A percentile compares a stretch with the other conserved stretches of the same genome.
phyloP scores from a whole-genome alignment of 1,140 invertebrate genomes.

The Heliconius eleuchia region DNA sequence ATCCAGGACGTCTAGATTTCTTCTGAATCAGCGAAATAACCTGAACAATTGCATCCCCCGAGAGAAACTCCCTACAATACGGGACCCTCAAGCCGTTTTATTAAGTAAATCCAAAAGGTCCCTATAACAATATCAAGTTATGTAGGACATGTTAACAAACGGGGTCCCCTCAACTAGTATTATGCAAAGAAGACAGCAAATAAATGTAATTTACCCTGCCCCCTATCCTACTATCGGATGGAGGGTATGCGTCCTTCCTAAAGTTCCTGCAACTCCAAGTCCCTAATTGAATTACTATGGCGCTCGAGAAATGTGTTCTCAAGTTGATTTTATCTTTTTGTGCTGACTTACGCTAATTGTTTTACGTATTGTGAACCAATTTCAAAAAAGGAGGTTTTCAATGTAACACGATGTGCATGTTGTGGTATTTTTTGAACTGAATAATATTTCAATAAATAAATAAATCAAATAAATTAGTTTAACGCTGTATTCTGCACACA shows the following conservation, averaged over 20 bases:
- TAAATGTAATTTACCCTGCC: constrained; percentile 37
- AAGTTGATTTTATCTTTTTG: constrained; percentile 34
- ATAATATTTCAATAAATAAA: not conserved
- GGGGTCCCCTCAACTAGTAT: constrained; percentile 20
- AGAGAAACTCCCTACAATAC: not conserved
- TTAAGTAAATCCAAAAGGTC: not conserved
- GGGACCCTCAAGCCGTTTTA: not conserved
- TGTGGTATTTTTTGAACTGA: no score
- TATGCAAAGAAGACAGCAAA: constrained; percentile 35
- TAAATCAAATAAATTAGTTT: no score
- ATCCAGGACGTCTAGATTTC: not conserved
- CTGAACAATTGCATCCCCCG: not conserved
- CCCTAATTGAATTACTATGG: constrained; percentile 39
- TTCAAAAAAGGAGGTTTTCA: no score
- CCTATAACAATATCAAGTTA: not conserved
- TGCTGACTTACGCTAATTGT: constrained; percentile 31
- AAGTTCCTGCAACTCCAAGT: constrained; percentile 33
- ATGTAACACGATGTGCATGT: no score
- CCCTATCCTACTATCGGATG: not conserved
- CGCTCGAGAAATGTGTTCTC: constrained; percentile 35
- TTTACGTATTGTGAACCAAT: not conserved
- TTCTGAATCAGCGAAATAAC: not conserved
- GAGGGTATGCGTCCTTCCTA: constrained; percentile 23
- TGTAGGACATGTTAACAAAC: constrained; percentile 13
- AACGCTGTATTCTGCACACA: no score